phyloP scores from a whole-genome alignment of 2,797 vertebrate species.

The Argya squamiceps region DNA sequence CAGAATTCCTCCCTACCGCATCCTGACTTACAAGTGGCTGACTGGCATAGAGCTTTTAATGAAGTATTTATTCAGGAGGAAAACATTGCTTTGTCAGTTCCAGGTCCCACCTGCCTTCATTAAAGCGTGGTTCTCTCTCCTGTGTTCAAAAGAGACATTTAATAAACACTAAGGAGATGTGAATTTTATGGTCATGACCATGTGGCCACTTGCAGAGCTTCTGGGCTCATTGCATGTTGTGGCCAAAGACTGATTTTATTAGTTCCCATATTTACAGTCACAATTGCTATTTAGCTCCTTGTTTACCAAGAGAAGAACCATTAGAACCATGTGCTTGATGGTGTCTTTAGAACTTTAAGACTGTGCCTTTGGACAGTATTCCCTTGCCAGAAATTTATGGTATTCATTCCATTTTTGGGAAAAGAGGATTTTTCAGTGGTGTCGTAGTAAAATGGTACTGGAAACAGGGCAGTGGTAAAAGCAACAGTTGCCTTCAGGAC shows the following conservation, averaged over 20 bases:
- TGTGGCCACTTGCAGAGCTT: not conserved
- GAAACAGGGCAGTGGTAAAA: not conserved
- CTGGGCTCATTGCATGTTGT: not conserved
- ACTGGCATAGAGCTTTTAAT: not conserved
- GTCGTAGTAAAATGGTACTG: not conserved
- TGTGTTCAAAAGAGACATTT: not conserved
- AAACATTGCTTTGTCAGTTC: not conserved
- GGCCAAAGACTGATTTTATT: not conserved
- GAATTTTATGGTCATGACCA: not conserved
- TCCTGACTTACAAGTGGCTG: not conserved
- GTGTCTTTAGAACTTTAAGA: not conserved
- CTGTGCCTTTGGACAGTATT: not conserved
- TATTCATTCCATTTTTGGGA: not conserved
- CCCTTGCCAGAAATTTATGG: not conserved
- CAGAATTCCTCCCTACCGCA: not conserved
- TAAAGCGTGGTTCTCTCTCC: not conserved
- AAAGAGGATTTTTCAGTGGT: not conserved
- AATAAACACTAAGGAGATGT: not conserved
- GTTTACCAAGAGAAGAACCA: not conserved
- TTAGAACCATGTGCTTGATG: not conserved
- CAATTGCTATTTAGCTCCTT: not conserved
- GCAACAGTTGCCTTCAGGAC: not conserved
- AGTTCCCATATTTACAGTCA: not conserved
- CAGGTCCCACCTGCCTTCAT: not conserved
- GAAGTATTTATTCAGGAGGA: conserved; percentile 9